Base-by-base conservation (phyloP, 2,888 invertebrate genomes). In the Parnassius apollo region DNA sequence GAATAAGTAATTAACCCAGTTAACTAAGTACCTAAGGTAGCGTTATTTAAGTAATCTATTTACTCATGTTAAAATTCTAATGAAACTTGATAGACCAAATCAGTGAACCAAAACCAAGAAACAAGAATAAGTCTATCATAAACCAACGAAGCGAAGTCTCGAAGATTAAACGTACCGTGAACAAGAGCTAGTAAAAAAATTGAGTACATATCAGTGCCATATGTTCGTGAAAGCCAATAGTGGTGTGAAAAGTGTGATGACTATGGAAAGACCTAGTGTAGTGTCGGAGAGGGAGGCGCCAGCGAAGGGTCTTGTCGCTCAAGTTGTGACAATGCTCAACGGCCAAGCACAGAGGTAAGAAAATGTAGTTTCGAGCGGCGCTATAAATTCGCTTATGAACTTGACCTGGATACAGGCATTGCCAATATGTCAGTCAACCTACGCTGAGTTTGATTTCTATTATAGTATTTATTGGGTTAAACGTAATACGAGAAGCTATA, bases 321-420 rank as follows among this genome's bases (percentile, higher is more conserved):
- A 92, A 75, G 91, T 92, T 71, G 91, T 92, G 72, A 92, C 92
- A 42, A 90, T 92, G 87, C 88, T 92, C 54, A 92, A 92, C 75
- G 88, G 86, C 70, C 91, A 91, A 74, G 89, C 90, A 65, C 89
- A 91, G 71, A 89, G 88, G 91, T 91, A 86, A 53, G 86, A 12
- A 11, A 45, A 51, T 51, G 22, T 44, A 22, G 18, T 22, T 45
- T 22, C 51, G 35, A 11, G 35, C 52, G 25, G 35, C 44, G n/a
- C 52, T 35, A n/a, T 12, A 44, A 45, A 49, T 9, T n/a, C 22
- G 46, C 45, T 22, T 10, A 35, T 25, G 45, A 59, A 44, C 59
- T 52, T 59, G 51, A 59, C 59, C 57, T 22, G 52, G 9, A 52
- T 48, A 46, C 11, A 18, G 49, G 46, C 45, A 45, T 22, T 18